Evolutionary conservation across 37 sponge, comb jelly and placozoan genomes (phyloP), one percentile per base, ranked within the genome.

Genomic region (Aphrocallistes beatrix): DNA sequence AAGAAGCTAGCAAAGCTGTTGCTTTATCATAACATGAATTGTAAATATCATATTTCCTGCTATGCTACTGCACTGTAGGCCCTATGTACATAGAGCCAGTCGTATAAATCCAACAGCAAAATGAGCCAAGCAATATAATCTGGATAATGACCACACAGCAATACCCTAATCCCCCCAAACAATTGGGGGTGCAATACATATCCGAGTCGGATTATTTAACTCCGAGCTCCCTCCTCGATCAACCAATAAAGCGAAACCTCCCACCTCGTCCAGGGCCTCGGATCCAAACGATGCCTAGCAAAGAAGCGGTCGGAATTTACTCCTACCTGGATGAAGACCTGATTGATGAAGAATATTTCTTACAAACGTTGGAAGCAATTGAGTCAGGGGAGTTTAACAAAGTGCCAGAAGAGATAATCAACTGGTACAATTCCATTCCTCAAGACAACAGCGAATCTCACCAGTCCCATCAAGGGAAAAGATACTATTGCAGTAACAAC

Each of bases 31-130:
- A 6, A 6, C 45, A 6, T n/a, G n/a, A n/a, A n/a, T n/a, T n/a
- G n/a, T n/a, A n/a, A n/a, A n/a, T n/a, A 60, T 60, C 75, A 60
- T 19, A 60, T 60, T 60, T 60, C 75, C 75, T 25, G 34, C n/a
- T 21, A 42, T n/a, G 45, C 45, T 42, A 42, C 6, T 6, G 45
- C 45, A 60, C 8, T 60, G 21, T 60, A 60, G 75, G 75, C 75
- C n/a, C 75, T 60, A 17, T 47, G 17, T 21, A 47, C 17, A 47
- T 60, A 3, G n/a, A 6, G 28, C n/a, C 75, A n/a, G n/a, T n/a
- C n/a, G n/a, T n/a, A n/a, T n/a, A n/a, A n/a, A n/a, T n/a, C n/a
- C n/a, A n/a, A n/a, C n/a, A n/a, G n/a, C n/a, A n/a, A n/a, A n/a
- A n/a, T 60, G 10, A 60, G 10, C 34, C 75, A 60, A 25, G 3